Percentiles rank a stretch among this genome's conserved stretches.
These are phyloP conservation scores for Grus americana DNA, from an alignment of 2,113 vertebrate species.

Conservation along the genomic window DNA sequence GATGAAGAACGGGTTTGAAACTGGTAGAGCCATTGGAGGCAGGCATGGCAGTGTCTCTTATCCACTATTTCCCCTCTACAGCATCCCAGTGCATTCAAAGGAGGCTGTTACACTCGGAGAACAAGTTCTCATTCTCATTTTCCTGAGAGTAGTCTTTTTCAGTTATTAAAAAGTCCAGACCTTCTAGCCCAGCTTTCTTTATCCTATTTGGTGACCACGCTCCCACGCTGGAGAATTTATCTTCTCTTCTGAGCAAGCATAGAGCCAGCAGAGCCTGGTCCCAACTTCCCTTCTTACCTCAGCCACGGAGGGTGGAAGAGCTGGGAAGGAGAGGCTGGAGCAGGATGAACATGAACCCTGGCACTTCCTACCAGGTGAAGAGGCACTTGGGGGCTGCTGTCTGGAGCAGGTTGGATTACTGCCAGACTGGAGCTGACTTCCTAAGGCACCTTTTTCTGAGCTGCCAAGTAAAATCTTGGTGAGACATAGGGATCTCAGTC, in stretches of 20 bases:
- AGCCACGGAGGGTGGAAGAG: background rate
- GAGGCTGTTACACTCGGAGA: accelerated
- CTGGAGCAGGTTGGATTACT: background rate
- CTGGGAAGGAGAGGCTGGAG: background rate
- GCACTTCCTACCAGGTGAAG: background rate
- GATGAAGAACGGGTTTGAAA: background rate
- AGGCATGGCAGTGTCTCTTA: background rate
- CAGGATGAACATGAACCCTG: background rate
- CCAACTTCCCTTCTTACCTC: background rate
- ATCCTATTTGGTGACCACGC: background rate
- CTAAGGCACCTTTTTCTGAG: background rate
- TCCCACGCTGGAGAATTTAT: background rate
- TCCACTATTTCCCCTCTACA: background rate
- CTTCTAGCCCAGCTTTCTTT: background rate
- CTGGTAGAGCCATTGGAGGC: background rate
- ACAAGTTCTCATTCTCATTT: accelerated
- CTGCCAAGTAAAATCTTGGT: background rate
- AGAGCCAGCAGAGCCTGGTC: background rate
- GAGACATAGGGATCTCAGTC: background rate
- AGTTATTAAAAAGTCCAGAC: background rate
- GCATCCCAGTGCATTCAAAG: background rate
- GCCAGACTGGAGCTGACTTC: background rate
- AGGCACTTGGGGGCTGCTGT: background rate
- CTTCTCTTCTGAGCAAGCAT: background rate
- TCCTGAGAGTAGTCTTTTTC: accelerated